Evolutionary conservation across 2,797 vertebrate species (phyloP).

Genomic region (Melopsittacus undulatus): DNA sequence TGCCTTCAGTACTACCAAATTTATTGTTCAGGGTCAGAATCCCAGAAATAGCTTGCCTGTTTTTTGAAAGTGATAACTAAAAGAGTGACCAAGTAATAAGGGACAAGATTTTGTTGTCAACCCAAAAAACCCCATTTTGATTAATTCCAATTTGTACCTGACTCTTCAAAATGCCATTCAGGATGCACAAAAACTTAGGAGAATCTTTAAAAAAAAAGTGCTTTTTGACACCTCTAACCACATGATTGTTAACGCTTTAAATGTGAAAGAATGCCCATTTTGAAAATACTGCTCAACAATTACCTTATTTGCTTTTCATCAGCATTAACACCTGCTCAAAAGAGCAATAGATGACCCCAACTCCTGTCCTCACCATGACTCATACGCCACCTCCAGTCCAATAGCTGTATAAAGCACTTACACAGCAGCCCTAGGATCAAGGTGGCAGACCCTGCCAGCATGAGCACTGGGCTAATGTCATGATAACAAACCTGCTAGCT

Average conservation of each 20-base stretch:
- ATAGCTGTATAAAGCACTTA: background rate
- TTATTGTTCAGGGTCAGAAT: background rate
- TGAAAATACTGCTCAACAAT: background rate
- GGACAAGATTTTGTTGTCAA: background rate
- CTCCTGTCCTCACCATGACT: background rate
- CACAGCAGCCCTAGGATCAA: background rate
- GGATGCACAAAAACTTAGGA: background rate
- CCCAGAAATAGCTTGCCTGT: background rate
- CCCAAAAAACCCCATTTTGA: background rate
- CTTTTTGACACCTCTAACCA: background rate
- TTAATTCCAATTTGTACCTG: background rate
- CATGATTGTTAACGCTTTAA: background rate
- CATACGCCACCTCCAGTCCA: rapidly evolving
- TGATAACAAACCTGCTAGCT: rapidly evolving
- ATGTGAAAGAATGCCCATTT: background rate
- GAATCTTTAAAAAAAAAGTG: background rate
- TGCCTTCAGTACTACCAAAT: background rate
- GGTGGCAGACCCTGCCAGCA: background rate
- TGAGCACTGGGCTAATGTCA: rapidly evolving
- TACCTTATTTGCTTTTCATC: background rate
- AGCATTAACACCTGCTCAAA: background rate
- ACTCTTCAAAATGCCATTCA: constrained; percentile 2
- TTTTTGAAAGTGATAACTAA: background rate
- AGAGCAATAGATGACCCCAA: background rate
- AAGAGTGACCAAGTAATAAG: background rate